phyloP scores from a whole-genome alignment of 1,140 invertebrate species.

The Sycophaga agraensis region DNA sequence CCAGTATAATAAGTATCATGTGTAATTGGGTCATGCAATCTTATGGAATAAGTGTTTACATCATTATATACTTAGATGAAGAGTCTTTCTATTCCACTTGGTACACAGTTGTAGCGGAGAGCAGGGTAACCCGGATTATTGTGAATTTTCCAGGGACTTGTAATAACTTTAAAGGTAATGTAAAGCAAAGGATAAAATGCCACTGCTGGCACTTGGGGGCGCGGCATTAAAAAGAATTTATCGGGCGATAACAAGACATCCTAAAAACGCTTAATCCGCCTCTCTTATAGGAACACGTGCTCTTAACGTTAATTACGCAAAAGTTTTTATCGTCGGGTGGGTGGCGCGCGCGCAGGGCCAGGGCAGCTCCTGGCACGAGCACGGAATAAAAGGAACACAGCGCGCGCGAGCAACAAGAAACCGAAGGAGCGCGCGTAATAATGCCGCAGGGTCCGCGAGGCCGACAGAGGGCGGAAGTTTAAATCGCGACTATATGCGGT shows the following conservation, averaged over 20 bases:
- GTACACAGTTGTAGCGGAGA: no score
- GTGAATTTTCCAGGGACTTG: no score
- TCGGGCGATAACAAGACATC: background rate
- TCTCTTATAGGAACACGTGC: background rate
- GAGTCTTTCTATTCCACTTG: no score
- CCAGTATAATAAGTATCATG: no score
- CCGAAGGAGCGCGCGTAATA: no score
- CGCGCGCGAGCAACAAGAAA: background rate
- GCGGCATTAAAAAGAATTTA: constrained; percentile 3
- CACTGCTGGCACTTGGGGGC: background rate
- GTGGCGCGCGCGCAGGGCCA: background rate
- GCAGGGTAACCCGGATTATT: no score
- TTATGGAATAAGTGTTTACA: no score
- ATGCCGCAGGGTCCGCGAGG: no score
- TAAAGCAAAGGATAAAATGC: no score
- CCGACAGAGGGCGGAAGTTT: constrained; percentile 21
- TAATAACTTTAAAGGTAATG: no score
- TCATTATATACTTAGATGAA: no score
- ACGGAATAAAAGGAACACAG: background rate
- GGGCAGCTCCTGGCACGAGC: background rate
- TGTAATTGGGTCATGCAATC: no score
- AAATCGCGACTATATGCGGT: constrained; percentile 45
- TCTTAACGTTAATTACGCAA: constrained; percentile 14
- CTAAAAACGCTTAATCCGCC: background rate
- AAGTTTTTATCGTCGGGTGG: background rate